Evolutionary conservation across 2,888 invertebrate genomes (phyloP).

Genomic region (Nycteola revayana): DNA sequence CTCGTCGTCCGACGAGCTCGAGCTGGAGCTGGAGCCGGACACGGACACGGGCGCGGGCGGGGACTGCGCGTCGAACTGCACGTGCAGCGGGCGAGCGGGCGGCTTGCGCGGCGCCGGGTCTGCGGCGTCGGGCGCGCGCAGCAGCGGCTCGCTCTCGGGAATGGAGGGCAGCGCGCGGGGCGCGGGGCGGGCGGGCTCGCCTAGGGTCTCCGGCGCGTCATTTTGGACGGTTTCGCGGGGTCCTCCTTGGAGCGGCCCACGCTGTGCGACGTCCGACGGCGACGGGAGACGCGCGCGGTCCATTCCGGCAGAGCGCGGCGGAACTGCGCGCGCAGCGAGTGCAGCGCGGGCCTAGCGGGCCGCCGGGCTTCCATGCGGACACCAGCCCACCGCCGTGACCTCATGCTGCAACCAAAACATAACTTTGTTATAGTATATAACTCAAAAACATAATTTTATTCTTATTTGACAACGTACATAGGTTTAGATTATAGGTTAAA

Average conservation of each 20-base stretch:
- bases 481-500: too few relatives aligned
- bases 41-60: constrained; percentile 64
- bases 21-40: constrained; percentile 68
- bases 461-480: too few relatives aligned
- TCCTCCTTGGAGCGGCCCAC: constrained; percentile 74
- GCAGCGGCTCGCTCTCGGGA: constrained; percentile 70
- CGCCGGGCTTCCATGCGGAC: constrained; percentile 78
- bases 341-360: constrained; percentile 68
- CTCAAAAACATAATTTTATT: too few relatives aligned
- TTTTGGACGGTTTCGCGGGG: constrained; percentile 62
- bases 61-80: constrained; percentile 81
- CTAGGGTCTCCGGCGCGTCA: constrained; percentile 56
- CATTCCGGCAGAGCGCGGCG: constrained; percentile 70
- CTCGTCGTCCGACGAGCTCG: constrained; percentile 84
- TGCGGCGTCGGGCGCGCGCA: constrained; percentile 27
- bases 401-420: constrained; percentile 66
- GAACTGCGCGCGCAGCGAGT: constrained; percentile 63
- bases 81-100: constrained; percentile 73
- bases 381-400: constrained; percentile 74
- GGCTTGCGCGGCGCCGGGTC: constrained; percentile 40
- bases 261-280: constrained; percentile 62
- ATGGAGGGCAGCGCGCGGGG: constrained; percentile 63
- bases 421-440: too few relatives aligned
- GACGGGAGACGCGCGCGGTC: constrained; percentile 69
- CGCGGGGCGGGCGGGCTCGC: constrained; percentile 59